These are phyloP conservation scores for Drosophila glabriapex DNA, from an alignment of 2,888 invertebrate genomes.

Conservation along the genomic window DNA sequence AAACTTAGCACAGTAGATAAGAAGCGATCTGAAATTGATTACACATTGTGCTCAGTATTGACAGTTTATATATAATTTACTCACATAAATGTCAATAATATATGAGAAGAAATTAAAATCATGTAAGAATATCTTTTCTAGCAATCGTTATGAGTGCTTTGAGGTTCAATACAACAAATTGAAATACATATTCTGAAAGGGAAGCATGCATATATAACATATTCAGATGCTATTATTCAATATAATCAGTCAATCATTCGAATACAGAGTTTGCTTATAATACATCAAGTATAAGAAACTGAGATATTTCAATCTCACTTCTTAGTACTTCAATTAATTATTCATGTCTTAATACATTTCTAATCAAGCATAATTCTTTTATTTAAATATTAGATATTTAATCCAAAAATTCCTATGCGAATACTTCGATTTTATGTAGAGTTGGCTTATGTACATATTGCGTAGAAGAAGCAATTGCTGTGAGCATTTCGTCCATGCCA, in stretches of 20 bases:
- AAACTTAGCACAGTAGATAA: neutral
- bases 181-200: neutral
- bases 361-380: neutral
- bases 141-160: neutral
- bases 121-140: neutral
- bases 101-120: neutral
- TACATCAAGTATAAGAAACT: neutral
- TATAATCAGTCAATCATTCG: neutral
- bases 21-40: neutral
- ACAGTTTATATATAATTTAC: neutral
- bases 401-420: neutral
- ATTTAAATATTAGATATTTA: neutral
- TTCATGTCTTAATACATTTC: neutral
- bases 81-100: neutral
- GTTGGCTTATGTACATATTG: neutral
- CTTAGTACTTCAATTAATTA: neutral
- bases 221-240: neutral
- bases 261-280: neutral
- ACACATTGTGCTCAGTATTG: neutral
- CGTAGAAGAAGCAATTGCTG: neutral
- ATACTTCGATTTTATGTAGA: neutral
- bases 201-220: neutral
- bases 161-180: neutral
- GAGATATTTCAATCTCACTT: neutral
- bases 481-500: conserved; percentile 19